These are phyloP conservation scores for Dissostichus mawsoni DNA, from an alignment of 2,113 vertebrate genomes.

Conservation along the genomic window DNA sequence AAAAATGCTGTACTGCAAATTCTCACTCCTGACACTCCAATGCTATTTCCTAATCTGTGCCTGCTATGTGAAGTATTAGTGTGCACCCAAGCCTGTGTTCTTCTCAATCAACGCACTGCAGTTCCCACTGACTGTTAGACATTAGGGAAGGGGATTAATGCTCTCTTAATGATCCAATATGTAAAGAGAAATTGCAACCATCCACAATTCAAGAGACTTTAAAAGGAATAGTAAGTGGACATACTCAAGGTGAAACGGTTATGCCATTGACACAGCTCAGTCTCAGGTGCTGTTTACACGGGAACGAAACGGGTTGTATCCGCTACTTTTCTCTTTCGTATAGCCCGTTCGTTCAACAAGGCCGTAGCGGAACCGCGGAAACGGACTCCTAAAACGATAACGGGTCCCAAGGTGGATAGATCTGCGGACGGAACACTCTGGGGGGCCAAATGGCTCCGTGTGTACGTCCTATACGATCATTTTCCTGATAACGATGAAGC, in stretches of 20 bases:
- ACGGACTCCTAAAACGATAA: too few species aligned
- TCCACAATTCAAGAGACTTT: background rate
- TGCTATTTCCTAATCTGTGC: background rate
- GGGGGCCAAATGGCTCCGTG: too few species aligned
- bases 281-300: background rate
- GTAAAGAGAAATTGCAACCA: background rate
- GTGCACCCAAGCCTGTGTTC: background rate
- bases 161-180: background rate
- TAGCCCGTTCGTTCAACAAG: too few species aligned
- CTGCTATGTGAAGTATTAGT: background rate
- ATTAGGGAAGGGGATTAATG: background rate
- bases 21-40: background rate
- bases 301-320: too few species aligned
- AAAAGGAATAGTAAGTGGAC: background rate
- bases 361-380: too few species aligned
- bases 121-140: background rate
- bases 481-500: too few species aligned
- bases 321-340: too few species aligned
- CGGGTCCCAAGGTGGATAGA: too few species aligned
- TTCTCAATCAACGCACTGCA: background rate
- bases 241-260: background rate
- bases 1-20: background rate
- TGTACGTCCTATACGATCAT: too few species aligned
- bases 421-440: too few species aligned
- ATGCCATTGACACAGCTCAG: background rate